A percentile compares a stretch with the other conserved stretches of the same genome.
phyloP scores from a whole-genome alignment of 2,888 invertebrate species.

The Anticlea derivata region DNA sequence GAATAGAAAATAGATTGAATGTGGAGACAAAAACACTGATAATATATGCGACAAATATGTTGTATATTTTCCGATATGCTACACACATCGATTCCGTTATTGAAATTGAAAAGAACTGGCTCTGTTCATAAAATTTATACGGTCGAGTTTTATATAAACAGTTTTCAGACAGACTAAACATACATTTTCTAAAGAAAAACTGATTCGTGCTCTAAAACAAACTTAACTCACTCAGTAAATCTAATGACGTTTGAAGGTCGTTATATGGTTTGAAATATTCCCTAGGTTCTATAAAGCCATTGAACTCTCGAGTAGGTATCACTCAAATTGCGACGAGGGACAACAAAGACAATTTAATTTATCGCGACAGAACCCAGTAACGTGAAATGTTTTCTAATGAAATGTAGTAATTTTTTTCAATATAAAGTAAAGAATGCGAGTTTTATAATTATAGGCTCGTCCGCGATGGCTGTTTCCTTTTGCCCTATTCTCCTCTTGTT shows the following conservation, averaged over 20 bases:
- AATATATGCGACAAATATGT: constrained; percentile 27
- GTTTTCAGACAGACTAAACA: not conserved
- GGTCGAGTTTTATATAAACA: constrained; percentile 1
- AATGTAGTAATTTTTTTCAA: constrained; percentile 38
- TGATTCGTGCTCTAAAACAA: not conserved
- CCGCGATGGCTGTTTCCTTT: constrained; percentile 9
- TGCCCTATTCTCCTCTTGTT: constrained; percentile 6
- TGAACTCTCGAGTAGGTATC: constrained; percentile 27
- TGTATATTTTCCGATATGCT: constrained; percentile 13
- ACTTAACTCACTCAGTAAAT: constrained; percentile 10
- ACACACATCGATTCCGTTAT: constrained; percentile 5
- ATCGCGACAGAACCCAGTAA: constrained; percentile 18
- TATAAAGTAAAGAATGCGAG: constrained; percentile 34
- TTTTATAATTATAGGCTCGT: constrained; percentile 33
- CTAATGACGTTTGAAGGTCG: constrained; percentile 9
- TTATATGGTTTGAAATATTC: constrained; percentile 20
- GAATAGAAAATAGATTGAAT: constrained; percentile 41
- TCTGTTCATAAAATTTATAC: constrained; percentile 2
- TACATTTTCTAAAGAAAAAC: constrained; percentile 2
- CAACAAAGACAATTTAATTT: constrained; percentile 36
- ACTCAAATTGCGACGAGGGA: constrained; percentile 22
- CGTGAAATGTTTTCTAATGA: constrained; percentile 31
- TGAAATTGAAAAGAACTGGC: not conserved
- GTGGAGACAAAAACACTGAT: constrained; percentile 25
- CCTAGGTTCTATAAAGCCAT: constrained; percentile 10